Evolutionary conservation across 2,888 invertebrate species (phyloP), one percentile per base, ranked within the genome.

Genomic region (Scrobipalpa atriplicella): DNA sequence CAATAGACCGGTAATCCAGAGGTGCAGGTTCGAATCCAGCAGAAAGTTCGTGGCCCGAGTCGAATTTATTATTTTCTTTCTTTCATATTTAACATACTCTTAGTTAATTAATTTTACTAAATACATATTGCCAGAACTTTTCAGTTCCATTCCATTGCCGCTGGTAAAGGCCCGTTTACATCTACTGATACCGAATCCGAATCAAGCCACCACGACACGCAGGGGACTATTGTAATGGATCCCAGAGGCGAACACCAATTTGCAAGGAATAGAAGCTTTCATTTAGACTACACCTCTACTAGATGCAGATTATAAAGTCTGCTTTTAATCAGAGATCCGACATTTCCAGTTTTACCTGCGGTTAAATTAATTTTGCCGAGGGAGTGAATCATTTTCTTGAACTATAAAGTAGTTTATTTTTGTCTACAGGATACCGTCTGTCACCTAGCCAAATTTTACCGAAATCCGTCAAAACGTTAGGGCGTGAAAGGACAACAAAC

Each of bases 211-310:
- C 36, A 58, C 10, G 60, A 60, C 60, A 38, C 16, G 60, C 60
- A 60, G 36, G 60, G 38, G 60, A 60, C 10, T 16, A 38, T 38
- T 38, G 60, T 39, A 60, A 60, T 60, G 60, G 18, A 38, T 60
- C 60, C 60, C 60, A 60, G 60, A 60, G 60, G 60, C 36, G 7
- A 9, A 16, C 16, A 39, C 60, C 60, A 60, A 67, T 65, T 56
- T 56, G 56, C 56, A 11, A 21, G 56, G 21, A 51, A 51, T 51
- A n/a, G 51, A 1, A 11, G 13, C 51, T 16, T 8, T 51, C 7
- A 51, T 51, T 21, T 56, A 11, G 18, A 13, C 18, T 10, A 18
- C 6, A 21, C 21, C 10, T 29, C 29, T 29, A 29, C 29, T 29
- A 29, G 29, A 18, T 16, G 9, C 54, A 11, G 19, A 56, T 13